Evolutionary conservation across 2,888 invertebrate species (phyloP).

Genomic region (Eretmocerus hayati): DNA sequence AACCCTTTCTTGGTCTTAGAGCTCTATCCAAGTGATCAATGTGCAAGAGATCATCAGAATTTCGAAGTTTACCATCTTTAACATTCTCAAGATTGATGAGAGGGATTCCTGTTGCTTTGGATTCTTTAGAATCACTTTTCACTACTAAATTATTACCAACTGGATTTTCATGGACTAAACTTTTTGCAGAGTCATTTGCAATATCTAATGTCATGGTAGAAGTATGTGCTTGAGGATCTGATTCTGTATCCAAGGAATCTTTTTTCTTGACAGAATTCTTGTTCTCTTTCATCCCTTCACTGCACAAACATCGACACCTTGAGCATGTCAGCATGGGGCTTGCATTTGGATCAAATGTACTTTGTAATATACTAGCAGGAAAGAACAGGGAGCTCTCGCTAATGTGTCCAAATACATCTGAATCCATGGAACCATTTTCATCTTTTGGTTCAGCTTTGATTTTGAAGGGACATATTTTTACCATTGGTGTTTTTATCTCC

Average conservation of each 20-base stretch:
- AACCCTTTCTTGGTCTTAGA: conserved; percentile 33
- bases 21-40: conserved; percentile 19
- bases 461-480: conserved; percentile 38
- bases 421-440: conserved; percentile 4
- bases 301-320: conserved; percentile 10
- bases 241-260: not conserved
- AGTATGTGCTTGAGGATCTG: conserved; percentile 1
- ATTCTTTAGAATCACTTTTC: not conserved
- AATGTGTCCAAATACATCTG: conserved; percentile 2
- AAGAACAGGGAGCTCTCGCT: conserved; percentile 11
- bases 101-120: conserved; percentile 1
- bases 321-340: conserved; percentile 9
- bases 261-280: conserved; percentile 1
- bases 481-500: conserved; percentile 36
- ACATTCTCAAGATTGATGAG: not conserved
- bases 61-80: not conserved
- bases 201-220: not conserved
- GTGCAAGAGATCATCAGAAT: not conserved
- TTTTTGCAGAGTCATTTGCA: not conserved
- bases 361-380: conserved; percentile 14
- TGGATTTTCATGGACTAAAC: not conserved
- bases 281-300: conserved; percentile 6
- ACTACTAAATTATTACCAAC: not conserved
- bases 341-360: conserved; percentile 2
- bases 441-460: conserved; percentile 38